Base-by-base conservation (phyloP, 2,888 invertebrate species). In the Melinaea menophilus region DNA sequence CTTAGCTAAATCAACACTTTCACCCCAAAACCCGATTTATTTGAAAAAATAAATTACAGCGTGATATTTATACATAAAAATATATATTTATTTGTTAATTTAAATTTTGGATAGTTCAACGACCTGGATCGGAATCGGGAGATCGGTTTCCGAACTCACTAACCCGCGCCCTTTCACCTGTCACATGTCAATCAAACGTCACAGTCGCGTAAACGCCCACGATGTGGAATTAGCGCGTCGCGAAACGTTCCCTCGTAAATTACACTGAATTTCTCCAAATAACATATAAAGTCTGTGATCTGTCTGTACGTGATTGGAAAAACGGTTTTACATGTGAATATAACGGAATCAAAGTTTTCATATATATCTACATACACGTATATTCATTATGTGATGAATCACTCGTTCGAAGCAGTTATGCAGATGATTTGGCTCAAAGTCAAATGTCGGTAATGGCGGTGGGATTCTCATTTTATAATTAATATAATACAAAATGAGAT, bases 131-230 rank as follows among this genome's bases (percentile, higher is more conserved):
- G 74, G 68, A 71, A 70, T 69, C 67, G 64, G 68, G 71, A 65
- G 65, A 71, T 72, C 71, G 70, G 72, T 74, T 76, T 73, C 73
- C 72, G 74, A 73, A 72, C 77, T 67, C 76, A 80, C 86, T 87
- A 88, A 88, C 89, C 88, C 82, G 82, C 85, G 85, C 88, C 84
- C 88, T 90, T 89, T 89, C 85, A 84, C 85, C 84, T 81, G 90
- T 89, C 85, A 84, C 85, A 84, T 81, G 90, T 89, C 90, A 88
- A 86, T 90, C 90, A 88, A 72, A 71, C 79, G 88, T 88, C 88
- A 81, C 70, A 72, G 70, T 64, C 72, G 74, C 72, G 76, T 65
- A 69, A 75, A 77, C 74, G 75, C 72, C 73, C 75, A 75, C 74
- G 79, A 76, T 70, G 73, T 72, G 76, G 75, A 79, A 82, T 83